Conservation (phyloP, 2,797 vertebrate species). For the Liparis tanakae region DNA sequence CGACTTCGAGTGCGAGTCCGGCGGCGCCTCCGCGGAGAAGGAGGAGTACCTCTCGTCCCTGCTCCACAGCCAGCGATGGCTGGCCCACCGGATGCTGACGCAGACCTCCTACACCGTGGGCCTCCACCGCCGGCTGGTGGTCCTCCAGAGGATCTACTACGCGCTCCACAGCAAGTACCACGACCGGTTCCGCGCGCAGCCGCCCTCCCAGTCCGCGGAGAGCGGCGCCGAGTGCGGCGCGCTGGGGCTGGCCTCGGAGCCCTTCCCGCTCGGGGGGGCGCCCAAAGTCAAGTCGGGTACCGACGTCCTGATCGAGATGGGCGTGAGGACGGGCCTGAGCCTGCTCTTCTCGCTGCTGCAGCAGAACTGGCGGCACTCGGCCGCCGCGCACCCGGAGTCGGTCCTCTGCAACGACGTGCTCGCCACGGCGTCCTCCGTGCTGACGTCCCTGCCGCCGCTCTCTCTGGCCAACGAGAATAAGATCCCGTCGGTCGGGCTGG, state of each 20-base stretch:
- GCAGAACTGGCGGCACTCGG: conserved; percentile 85
- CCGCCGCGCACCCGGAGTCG: conserved; percentile 76
- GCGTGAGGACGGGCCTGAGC: conserved; percentile 86
- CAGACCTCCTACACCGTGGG: conserved; percentile 82
- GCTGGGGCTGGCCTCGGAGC: conserved; percentile 75
- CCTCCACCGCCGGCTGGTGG: conserved; percentile 84
- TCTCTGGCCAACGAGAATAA: conserved; percentile 88
- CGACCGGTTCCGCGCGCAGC: conserved; percentile 80
- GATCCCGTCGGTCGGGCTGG: conserved; percentile 85
- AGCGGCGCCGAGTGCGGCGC: conserved; percentile 74
- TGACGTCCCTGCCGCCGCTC: conserved; percentile 84
- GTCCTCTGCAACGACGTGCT: conserved; percentile 87
- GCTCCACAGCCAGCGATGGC: conserved; percentile 85
- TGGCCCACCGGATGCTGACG: conserved; percentile 83
- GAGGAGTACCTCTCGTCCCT: conserved; percentile 85
- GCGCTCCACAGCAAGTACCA: conserved; percentile 88
- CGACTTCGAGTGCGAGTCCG: conserved; percentile 86
- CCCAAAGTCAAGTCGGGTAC: conserved; percentile 81
- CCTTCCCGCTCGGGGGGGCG: conserved; percentile 64
- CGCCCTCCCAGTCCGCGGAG: conserved; percentile 75
- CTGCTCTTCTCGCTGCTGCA: conserved; percentile 86
- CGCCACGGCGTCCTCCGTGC: conserved; percentile 83
- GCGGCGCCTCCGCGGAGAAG: conserved; percentile 80
- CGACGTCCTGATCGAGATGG: conserved; percentile 88
- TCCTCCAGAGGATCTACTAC: conserved; percentile 86